These are phyloP conservation scores for Reticulitermes speratus DNA, from an alignment of 1,140 invertebrate species.

Conservation along the genomic window DNA sequence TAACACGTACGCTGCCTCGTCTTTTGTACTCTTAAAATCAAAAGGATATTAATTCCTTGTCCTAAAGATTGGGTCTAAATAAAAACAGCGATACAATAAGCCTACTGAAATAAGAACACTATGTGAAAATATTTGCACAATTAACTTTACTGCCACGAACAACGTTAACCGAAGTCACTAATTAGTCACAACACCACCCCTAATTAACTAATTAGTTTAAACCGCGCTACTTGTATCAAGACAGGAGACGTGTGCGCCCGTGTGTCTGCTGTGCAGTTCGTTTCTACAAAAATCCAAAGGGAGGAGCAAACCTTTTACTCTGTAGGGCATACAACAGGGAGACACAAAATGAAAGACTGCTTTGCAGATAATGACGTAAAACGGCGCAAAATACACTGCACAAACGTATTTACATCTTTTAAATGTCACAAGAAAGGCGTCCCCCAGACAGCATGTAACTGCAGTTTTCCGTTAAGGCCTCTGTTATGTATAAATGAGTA, in stretches of 20 bases:
- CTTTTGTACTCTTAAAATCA: background rate
- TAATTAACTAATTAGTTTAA: slow-evolving; percentile 16
- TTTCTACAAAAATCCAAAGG: no score
- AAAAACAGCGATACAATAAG: background rate
- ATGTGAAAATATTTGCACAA: slow-evolving; percentile 13
- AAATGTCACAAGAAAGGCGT: no score
- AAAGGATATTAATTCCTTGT: no score
- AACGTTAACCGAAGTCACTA: background rate
- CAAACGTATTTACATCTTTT: no score
- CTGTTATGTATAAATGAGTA: no score
- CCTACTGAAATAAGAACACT: background rate
- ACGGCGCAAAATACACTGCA: no score
- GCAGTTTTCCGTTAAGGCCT: no score
- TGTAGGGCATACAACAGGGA: no score
- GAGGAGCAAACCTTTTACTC: no score
- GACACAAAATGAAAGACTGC: no score
- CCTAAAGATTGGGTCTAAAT: background rate
- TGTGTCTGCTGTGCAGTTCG: background rate
- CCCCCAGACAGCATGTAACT: no score
- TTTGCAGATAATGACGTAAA: no score
- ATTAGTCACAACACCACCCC: background rate
- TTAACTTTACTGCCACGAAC: background rate
- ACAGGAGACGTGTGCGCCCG: background rate
- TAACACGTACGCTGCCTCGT: background rate
- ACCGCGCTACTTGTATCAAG: background rate